phyloP scores from a whole-genome alignment of 2,797 vertebrate species.

The Cyprinodon diabolis region DNA sequence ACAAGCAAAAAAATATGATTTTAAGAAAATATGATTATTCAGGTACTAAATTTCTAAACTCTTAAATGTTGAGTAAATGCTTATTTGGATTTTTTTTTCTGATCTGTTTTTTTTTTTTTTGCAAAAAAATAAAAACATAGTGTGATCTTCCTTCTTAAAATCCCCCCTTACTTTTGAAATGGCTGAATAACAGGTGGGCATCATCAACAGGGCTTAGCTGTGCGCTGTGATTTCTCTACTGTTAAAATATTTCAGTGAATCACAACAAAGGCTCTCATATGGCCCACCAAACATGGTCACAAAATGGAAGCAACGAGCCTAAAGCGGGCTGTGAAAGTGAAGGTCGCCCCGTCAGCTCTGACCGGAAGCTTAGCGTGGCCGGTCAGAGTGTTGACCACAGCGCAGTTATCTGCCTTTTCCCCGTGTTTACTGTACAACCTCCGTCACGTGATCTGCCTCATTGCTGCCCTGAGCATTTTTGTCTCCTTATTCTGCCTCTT shows the following conservation, averaged over 20 bases:
- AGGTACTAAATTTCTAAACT: background rate
- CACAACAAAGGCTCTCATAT: constrained; percentile 78
- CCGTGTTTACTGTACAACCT: constrained; percentile 77
- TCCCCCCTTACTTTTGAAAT: constrained; percentile 45
- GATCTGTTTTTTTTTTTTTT: background rate
- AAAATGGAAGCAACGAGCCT: constrained; percentile 77
- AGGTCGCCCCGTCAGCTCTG: constrained; percentile 63
- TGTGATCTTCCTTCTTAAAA: constrained; percentile 31
- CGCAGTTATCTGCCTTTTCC: constrained; percentile 77
- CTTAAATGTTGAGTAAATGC: constrained; percentile 8
- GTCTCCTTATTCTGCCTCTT: constrained; percentile 65
- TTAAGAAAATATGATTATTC: background rate
- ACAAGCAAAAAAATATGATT: constrained; percentile 15
- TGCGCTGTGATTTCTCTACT: constrained; percentile 40
- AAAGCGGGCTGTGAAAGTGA: constrained; percentile 67
- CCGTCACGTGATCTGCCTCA: constrained; percentile 71
- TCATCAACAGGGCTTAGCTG: constrained; percentile 53
- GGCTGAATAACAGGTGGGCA: constrained; percentile 81
- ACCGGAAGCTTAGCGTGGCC: constrained; percentile 48
- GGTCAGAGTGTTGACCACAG: constrained; percentile 63
- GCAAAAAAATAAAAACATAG: background rate
- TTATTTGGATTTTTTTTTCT: constrained; percentile 30
- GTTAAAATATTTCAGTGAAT: constrained; percentile 61
- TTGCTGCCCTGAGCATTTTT: constrained; percentile 77
- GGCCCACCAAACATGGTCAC: constrained; percentile 75